Conservation (phyloP, 35 echinoderm and acorn worm genomes). For the Chiridota heheva region DNA sequence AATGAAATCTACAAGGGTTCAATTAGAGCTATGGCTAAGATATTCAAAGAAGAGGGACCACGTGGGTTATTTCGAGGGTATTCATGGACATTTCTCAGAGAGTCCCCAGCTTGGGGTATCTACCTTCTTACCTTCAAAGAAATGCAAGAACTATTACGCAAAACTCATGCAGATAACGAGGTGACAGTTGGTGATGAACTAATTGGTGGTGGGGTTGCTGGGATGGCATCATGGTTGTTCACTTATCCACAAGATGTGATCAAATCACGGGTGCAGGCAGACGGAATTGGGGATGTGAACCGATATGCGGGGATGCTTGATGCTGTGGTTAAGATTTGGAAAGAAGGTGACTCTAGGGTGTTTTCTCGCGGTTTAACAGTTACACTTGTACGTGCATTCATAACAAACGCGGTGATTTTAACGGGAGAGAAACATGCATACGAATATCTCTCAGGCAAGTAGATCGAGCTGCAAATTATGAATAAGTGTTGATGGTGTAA, state of each 20-base stretch:
- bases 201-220: conserved; percentile 75
- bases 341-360: conserved; percentile 7
- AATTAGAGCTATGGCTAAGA: conserved; percentile 47
- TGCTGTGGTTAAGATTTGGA: conserved; percentile 4
- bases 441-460: too few relatives aligned
- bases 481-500: too few relatives aligned
- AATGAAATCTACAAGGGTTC: conserved; percentile 79
- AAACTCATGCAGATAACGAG: conserved; percentile 17
- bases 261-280: conserved; percentile 87
- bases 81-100: conserved; percentile 53
- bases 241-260: conserved; percentile 77
- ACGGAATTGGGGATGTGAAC: conserved; percentile 54
- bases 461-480: too few relatives aligned
- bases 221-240: conserved; percentile 76
- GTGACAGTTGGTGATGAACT: conserved; percentile 39
- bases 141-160: conserved; percentile 42
- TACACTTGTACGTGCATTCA: conserved; percentile 17
- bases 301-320: conserved; percentile 70
- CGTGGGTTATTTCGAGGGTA: conserved; percentile 78
- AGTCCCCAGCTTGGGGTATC: conserved; percentile 70
- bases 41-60: conserved; percentile 70
- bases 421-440: too few relatives aligned
- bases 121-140: conserved; percentile 82
- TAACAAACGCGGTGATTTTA: conserved; percentile 22
- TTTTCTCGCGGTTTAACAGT: conserved; percentile 15